Conservation (phyloP, 2,113 vertebrate genomes). For the Chiloscyllium plagiosum region DNA sequence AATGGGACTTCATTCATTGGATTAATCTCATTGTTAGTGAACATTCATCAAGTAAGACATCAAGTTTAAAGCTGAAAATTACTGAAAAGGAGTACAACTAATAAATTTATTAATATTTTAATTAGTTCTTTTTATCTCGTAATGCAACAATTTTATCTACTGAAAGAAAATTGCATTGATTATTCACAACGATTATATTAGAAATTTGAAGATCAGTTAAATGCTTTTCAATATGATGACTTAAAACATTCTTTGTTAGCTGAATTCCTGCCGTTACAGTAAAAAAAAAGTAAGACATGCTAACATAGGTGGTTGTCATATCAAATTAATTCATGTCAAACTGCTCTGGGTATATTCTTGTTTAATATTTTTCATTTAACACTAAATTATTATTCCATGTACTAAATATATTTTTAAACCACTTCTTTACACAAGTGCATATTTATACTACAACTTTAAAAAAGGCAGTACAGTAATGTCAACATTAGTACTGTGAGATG, state of each 20-base stretch:
- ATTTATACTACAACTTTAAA: not conserved
- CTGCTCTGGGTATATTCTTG: not conserved
- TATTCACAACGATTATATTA: constrained; percentile 3
- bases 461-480: not conserved
- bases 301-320: not conserved
- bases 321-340: not conserved
- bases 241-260: not conserved
- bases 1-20: constrained; percentile 24
- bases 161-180: constrained; percentile 17
- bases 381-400: not conserved
- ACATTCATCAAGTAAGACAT: too few species aligned
- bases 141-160: not conserved
- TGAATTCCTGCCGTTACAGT: not conserved
- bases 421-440: too few species aligned
- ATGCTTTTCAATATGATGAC: not conserved
- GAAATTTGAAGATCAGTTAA: not conserved
- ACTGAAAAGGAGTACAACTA: not conserved
- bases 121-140: not conserved
- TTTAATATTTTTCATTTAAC: not conserved
- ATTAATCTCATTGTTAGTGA: constrained; percentile 33
- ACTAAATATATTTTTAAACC: not conserved
- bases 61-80: too few species aligned
- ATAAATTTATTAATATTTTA: constrained; percentile 20
- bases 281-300: not conserved
- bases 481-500: not conserved